Percentiles rank a stretch among this genome's conserved stretches.
Conservation (phyloP, 2,888 invertebrate genomes). For the Smittia sp. region DNA sequence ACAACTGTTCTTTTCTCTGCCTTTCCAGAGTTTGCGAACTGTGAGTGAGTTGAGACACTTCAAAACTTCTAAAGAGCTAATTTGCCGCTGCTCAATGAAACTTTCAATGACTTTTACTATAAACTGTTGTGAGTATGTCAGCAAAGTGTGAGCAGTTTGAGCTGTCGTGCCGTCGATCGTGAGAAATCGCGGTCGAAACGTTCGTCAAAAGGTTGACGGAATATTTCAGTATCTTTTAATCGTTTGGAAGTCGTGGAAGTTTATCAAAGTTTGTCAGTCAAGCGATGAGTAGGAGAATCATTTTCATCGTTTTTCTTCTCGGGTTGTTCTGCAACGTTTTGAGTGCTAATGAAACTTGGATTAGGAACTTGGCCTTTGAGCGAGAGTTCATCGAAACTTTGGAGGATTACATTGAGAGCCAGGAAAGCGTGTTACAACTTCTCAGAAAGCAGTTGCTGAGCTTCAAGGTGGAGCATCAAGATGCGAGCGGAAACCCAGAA, state of each 20-base stretch:
- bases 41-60: too few relatives aligned
- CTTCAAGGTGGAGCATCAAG: conserved; percentile 33
- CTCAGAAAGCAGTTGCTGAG: conserved; percentile 30
- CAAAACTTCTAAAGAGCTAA: too few relatives aligned
- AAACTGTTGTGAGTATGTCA: conserved; percentile 2
- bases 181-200: conserved; percentile 12
- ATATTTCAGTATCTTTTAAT: conserved; percentile 1
- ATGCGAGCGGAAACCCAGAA: background rate
- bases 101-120: conserved; percentile 13
- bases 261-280: background rate
- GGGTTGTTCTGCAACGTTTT: background rate
- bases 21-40: too few relatives aligned
- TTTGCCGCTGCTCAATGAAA: background rate
- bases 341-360: background rate
- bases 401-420: conserved; percentile 29
- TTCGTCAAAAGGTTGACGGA: background rate
- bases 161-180: background rate
- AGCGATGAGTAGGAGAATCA: background rate
- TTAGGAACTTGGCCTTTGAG: background rate
- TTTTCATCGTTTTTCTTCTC: background rate
- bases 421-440: conserved; percentile 35
- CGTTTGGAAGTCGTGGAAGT: background rate
- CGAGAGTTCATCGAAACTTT: conserved; percentile 16
- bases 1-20: too few relatives aligned
- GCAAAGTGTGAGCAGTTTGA: conserved; percentile 1